Base-by-base conservation (phyloP, 2,888 invertebrate species). In the Epistrophe eligans region DNA sequence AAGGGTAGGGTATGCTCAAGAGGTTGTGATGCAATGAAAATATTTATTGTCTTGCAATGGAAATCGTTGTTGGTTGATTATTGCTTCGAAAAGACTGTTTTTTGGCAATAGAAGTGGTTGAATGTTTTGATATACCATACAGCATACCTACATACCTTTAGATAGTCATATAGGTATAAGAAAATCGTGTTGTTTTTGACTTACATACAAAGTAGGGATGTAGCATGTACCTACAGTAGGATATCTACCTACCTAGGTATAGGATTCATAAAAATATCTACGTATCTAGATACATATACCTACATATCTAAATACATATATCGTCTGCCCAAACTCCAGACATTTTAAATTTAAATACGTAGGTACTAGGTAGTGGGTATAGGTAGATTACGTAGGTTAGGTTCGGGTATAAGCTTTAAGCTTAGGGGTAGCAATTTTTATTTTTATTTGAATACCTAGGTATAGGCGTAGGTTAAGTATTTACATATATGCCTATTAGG, bases 11-110 rank as follows among this genome's bases (percentile, higher is more conserved):
- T 50, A 67, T 32, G 73, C 73, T 77, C 73, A 60, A 73, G 45
- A 74, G 77, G 71, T 79, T 83, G 79, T 87, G 83, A 87, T 87
- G 87, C 87, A 87, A 87, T 79, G 79, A 87, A 87, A 87, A 87
- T 87, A 83, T 87, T 87, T 87, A 87, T 87, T 83, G 87, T 83
- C 87, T 82, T 87, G 82, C 79, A 52, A 79, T 79, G 79, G 55
- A 83, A 79, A 82, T 76, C 71, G 79, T 82, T 79, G 85, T 82
- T 77, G 80, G 72, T 77, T 77, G 81, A 74, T 81, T 81, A 67
- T 38, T 19, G 67, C 38, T 35, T 50, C 40, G 28, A 45, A 57
- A 57, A 62, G 43, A n/a, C 43, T 7, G 24, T 19, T 58, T 57
- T 32, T 45, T 62, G 28, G 8, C 13, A 2, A 24, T 40, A 13